Evolutionary conservation across 1,140 invertebrate species (phyloP).

Genomic region (Pseudomyrmex dendroicus): DNA sequence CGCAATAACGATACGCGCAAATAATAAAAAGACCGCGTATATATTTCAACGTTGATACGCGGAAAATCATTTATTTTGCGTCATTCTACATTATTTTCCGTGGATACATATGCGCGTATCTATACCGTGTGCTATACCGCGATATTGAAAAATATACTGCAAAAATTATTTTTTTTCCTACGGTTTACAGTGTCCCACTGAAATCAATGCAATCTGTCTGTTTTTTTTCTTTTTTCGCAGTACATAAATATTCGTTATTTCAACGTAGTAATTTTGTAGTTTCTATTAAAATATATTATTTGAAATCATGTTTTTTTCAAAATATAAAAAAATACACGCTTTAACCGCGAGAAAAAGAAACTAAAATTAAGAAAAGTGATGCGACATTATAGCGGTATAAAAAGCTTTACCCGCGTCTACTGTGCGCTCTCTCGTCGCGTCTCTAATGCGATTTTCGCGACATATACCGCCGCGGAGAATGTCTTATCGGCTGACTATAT

Average conservation of each 20-base stretch:
- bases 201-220: background rate
- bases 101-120: background rate
- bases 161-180: constrained; percentile 27
- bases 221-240: background rate
- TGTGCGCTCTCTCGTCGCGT: background rate
- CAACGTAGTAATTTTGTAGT: background rate
- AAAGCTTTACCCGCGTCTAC: background rate
- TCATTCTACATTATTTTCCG: constrained; percentile 1
- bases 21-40: constrained; percentile 24
- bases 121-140: background rate
- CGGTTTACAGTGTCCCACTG: background rate
- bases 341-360: background rate
- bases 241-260: background rate
- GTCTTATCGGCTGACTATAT: constrained; percentile 47
- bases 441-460: constrained; percentile 13
- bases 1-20: constrained; percentile 30
- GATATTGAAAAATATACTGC: constrained; percentile 24
- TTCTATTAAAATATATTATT: background rate
- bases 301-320: background rate
- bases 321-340: background rate
- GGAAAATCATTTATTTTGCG: constrained; percentile 9
- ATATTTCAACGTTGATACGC: background rate
- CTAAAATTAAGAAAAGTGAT: background rate
- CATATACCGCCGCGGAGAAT: constrained; percentile 12
- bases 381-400: background rate